These are phyloP conservation scores for Andrena minutula DNA, from an alignment of 2,888 invertebrate genomes.

Conservation along the genomic window DNA sequence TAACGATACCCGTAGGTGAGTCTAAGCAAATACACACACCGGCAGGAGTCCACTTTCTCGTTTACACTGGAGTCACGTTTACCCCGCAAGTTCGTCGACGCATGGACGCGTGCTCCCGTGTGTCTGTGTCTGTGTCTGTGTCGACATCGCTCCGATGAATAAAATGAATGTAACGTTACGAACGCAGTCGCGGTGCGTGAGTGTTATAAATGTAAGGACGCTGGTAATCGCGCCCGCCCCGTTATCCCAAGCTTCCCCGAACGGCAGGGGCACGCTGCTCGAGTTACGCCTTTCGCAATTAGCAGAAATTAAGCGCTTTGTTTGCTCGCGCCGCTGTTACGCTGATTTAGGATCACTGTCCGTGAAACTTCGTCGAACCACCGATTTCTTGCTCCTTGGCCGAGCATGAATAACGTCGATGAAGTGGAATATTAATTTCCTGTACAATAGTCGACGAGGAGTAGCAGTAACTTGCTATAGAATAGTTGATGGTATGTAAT, in stretches of 20 bases:
- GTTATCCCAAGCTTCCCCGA: constrained; percentile 40
- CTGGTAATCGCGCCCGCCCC: constrained; percentile 21
- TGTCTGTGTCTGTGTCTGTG: constrained; percentile 60
- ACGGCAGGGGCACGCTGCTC: constrained; percentile 10
- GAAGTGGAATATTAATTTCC: too few species aligned
- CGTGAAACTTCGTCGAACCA: constrained; percentile 1
- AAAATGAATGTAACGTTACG: constrained; percentile 66
- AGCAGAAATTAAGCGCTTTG: constrained; percentile 31
- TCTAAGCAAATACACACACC: constrained; percentile 58
- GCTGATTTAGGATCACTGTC: background rate
- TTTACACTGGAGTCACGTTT: constrained; percentile 77
- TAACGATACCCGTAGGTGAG: constrained; percentile 54
- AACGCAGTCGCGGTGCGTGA: constrained; percentile 19
- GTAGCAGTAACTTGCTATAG: too few species aligned
- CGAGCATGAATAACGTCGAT: background rate
- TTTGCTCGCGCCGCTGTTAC: background rate
- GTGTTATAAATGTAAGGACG: constrained; percentile 70
- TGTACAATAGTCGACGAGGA: too few species aligned
- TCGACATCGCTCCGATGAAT: constrained; percentile 67
- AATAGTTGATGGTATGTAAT: too few species aligned
- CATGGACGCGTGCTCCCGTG: constrained; percentile 50
- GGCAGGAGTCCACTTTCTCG: constrained; percentile 74
- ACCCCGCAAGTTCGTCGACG: constrained; percentile 23
- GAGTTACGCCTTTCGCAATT: constrained; percentile 34
- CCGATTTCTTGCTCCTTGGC: background rate